These are phyloP conservation scores for Morone chrysops DNA, from an alignment of 2,113 vertebrate genomes.

Conservation along the genomic window DNA sequence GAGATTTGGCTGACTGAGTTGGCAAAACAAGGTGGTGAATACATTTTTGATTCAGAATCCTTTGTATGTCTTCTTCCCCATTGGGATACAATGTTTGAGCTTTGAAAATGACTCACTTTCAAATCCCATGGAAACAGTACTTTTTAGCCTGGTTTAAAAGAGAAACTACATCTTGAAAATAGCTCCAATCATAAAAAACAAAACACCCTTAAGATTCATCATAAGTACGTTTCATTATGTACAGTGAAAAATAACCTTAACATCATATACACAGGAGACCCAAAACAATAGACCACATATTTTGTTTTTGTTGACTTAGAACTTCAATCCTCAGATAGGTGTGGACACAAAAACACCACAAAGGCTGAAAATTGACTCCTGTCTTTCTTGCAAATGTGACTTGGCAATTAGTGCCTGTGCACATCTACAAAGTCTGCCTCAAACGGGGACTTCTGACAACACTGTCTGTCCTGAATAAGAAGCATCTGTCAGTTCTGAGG, in stretches of 20 bases:
- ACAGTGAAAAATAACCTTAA: slow-evolving; percentile 76
- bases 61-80: slow-evolving; percentile 73
- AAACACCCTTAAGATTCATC: slow-evolving; percentile 79
- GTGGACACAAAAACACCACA: slow-evolving; percentile 77
- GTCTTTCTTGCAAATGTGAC: slow-evolving; percentile 82
- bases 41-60: slow-evolving; percentile 76
- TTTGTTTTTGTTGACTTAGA: slow-evolving; percentile 80
- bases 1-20: slow-evolving; percentile 82
- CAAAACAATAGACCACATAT: slow-evolving; percentile 73
- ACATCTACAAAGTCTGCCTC: slow-evolving; percentile 83
- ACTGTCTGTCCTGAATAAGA: slow-evolving; percentile 82
- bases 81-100: slow-evolving; percentile 73
- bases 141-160: slow-evolving; percentile 73
- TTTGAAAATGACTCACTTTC: slow-evolving; percentile 81
- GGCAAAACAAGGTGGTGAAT: slow-evolving; percentile 82
- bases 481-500: slow-evolving; percentile 89
- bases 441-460: slow-evolving; percentile 84
- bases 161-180: slow-evolving; percentile 77
- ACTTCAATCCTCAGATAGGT: slow-evolving; percentile 78
- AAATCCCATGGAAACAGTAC: slow-evolving; percentile 77
- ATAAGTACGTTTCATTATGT: slow-evolving; percentile 73
- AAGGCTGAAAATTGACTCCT: slow-evolving; percentile 82
- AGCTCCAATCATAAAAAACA: slow-evolving; percentile 75
- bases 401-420: slow-evolving; percentile 85
- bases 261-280: slow-evolving; percentile 77